Evolutionary conservation across 2,888 invertebrate species (phyloP).

Genomic region (Acronicta psi): DNA sequence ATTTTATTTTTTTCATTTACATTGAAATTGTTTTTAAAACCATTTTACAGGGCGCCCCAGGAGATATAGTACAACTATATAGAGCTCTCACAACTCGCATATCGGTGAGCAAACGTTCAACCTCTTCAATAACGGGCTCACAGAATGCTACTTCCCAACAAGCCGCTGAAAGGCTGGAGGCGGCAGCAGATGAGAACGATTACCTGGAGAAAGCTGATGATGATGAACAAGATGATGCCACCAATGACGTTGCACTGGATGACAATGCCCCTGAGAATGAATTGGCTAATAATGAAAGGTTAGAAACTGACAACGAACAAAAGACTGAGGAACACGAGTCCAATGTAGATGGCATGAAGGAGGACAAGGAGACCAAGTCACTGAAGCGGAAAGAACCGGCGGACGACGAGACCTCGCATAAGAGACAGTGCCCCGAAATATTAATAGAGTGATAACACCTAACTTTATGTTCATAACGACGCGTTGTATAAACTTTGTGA

Average conservation of each 20-base stretch:
- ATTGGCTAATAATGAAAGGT: constrained; percentile 60
- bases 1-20: too few relatives aligned
- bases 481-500: constrained; percentile 67
- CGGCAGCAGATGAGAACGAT: constrained; percentile 70
- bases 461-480: constrained; percentile 34
- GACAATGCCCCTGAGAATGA: constrained; percentile 53
- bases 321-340: constrained; percentile 72
- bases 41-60: constrained; percentile 77
- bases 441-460: constrained; percentile 73
- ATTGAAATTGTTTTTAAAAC: not conserved
- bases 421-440: constrained; percentile 82
- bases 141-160: constrained; percentile 72
- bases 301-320: constrained; percentile 59
- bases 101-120: constrained; percentile 67
- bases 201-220: constrained; percentile 67
- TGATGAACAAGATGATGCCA: constrained; percentile 55
- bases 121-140: constrained; percentile 46
- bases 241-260: constrained; percentile 54
- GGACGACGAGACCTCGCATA: constrained; percentile 77
- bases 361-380: constrained; percentile 69
- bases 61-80: constrained; percentile 78
- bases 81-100: constrained; percentile 76
- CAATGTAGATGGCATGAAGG: constrained; percentile 64
- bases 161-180: constrained; percentile 78
- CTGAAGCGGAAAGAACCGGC: constrained; percentile 79